Percentiles rank a stretch among this genome's conserved stretches.
Conservation (phyloP, 2,888 invertebrate genomes). For the Ectemnius lituratus region DNA sequence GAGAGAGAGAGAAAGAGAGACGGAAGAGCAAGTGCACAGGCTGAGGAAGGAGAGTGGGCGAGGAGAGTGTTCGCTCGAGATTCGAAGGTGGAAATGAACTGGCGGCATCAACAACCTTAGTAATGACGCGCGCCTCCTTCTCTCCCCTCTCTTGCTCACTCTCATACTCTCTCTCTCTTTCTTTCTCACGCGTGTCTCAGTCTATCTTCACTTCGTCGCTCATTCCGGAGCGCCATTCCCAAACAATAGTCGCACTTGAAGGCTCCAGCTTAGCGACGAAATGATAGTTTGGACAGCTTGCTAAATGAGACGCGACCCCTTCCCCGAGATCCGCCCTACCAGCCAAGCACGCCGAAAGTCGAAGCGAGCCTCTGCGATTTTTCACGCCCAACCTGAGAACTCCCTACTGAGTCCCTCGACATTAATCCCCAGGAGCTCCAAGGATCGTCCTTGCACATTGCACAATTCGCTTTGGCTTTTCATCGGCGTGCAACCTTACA, state of each 20-base stretch:
- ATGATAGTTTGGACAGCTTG: conserved; percentile 72
- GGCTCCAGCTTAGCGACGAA: conserved; percentile 63
- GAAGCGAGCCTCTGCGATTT: conserved; percentile 24
- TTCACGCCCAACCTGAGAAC: neutral
- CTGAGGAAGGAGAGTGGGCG: conserved; percentile 21
- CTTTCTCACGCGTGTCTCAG: conserved; percentile 49
- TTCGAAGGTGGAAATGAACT: conserved; percentile 73
- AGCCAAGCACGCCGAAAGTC: conserved; percentile 54
- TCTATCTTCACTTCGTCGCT: conserved; percentile 67
- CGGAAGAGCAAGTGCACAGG: conserved; percentile 17
- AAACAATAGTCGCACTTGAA: conserved; percentile 71
- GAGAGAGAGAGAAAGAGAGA: conserved; percentile 49
- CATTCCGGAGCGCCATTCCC: conserved; percentile 68
- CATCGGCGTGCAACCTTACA: too few species aligned
- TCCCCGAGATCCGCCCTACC: conserved; percentile 49
- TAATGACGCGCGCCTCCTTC: conserved; percentile 65
- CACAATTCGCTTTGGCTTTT: too few species aligned
- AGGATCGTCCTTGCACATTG: too few species aligned
- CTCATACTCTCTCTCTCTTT: too few species aligned
- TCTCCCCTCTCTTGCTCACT: too few species aligned
- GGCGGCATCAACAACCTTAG: conserved; percentile 71
- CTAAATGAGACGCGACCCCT: conserved; percentile 67
- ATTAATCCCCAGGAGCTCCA: too few species aligned
- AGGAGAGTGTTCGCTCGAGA: conserved; percentile 66
- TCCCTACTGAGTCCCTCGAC: neutral